Base-by-base conservation (phyloP, 1,140 invertebrate genomes). In the Pogonomyrmex barbatus region DNA sequence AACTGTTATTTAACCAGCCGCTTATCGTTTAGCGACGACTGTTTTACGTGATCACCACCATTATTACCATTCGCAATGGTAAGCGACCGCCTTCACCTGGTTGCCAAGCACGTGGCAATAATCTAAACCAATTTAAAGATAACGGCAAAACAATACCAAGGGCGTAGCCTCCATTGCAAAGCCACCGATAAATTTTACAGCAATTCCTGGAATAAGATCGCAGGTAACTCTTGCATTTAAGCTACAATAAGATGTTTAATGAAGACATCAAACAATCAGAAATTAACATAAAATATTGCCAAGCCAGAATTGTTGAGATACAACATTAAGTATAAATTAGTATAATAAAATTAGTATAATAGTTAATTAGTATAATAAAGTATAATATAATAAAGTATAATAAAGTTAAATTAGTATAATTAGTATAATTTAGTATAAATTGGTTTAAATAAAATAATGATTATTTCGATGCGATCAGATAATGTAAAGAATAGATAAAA, bases 141-240 rank as follows among this genome's bases (percentile, higher is more conserved):
- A 89, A 87, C 63, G 65, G 67, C 68, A 65, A 84, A 89, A 89
- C 78, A 89, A 89, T 89, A 78, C 39, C 50, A 14, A 83, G 36
- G 5, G 14, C 54, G 36, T 52, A 56, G 56, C 56, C 58, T 36
- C 5, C 30, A 54, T 47, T 50, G 42, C 42, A n/a, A 60, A 50
- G 39, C 9, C 33, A 17, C 36, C 63, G 56, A 89, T 89, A 89
- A 89, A 89, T 89, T 77, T 87, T 47, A 36, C 42, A 10, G 14
- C 36, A 4, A 1, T n/a, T 47, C 52, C 14, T 47, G 30, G 39
- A 54, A 50, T 83, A 39, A 39, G 17, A 6, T 60, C 73, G 30
- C 39, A 60, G 50, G 39, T 73, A 50, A 68, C 5, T 58, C 42
- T 30, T 33, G n/a, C 36, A 70, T 33, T 24, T 14, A 10, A 30